These are phyloP conservation scores for Homarus americanus DNA, from an alignment of 1,140 invertebrate species.

Conservation along the genomic window DNA sequence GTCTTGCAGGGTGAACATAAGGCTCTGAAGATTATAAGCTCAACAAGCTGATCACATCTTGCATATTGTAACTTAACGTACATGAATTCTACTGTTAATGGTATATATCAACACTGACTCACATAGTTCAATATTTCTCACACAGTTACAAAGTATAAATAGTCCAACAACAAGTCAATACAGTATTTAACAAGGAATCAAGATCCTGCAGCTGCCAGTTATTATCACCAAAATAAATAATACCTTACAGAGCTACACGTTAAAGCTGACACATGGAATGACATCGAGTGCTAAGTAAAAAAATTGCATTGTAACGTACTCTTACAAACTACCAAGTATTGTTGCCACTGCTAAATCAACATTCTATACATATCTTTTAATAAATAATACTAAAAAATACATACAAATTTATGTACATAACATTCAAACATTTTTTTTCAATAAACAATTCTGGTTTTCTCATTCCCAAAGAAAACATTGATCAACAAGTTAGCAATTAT, in stretches of 20 bases:
- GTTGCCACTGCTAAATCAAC: background rate
- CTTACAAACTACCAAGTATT: background rate
- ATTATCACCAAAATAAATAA: background rate
- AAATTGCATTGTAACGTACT: background rate
- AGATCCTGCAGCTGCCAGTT: background rate
- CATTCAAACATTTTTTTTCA: background rate
- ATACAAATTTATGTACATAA: slow-evolving; percentile 22
- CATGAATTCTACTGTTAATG: background rate
- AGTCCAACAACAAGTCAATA: background rate
- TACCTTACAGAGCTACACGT: background rate
- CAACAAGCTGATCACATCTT: background rate
- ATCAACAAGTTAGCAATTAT: background rate
- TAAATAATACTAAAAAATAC: background rate
- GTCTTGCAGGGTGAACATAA: background rate
- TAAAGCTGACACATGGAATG: background rate
- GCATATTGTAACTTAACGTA: background rate
- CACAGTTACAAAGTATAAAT: background rate
- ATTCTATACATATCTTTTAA: background rate
- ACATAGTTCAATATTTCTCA: background rate
- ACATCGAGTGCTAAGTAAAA: background rate
- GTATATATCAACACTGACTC: background rate
- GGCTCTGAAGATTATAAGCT: background rate
- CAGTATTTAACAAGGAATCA: slow-evolving; percentile 4
- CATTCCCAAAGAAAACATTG: background rate
- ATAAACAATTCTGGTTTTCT: background rate